These are phyloP conservation scores for Oreohelix idahoensis DNA, from an alignment of 1,140 invertebrate genomes.

Conservation along the genomic window DNA sequence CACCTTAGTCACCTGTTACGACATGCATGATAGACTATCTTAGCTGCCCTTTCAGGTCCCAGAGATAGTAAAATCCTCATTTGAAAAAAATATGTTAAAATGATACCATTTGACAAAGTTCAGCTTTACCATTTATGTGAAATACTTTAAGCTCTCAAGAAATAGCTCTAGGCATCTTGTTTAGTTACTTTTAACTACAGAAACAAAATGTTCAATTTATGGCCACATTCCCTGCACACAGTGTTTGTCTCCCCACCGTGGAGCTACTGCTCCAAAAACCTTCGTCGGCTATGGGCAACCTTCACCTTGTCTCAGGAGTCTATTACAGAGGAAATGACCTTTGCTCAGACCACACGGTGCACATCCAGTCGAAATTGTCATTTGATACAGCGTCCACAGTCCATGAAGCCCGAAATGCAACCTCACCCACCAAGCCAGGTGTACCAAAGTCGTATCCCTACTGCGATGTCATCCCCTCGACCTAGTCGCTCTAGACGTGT, in stretches of 20 bases:
- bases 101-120: too few species aligned
- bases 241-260: slow-evolving; percentile 21
- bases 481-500: neutral
- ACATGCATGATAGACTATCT: too few species aligned
- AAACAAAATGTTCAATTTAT: neutral
- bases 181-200: too few species aligned
- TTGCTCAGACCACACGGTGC: slow-evolving; percentile 40
- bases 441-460: slow-evolving; percentile 42
- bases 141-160: too few species aligned
- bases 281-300: slow-evolving; percentile 56
- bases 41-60: too few species aligned
- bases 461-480: slow-evolving; percentile 11
- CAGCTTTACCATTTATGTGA: too few species aligned
- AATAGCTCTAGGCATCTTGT: too few species aligned
- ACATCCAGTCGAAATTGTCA: slow-evolving; percentile 36
- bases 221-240: neutral
- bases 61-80: too few species aligned
- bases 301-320: slow-evolving; percentile 56
- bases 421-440: neutral
- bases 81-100: too few species aligned
- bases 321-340: slow-evolving; percentile 53
- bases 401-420: neutral
- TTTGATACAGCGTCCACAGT: neutral
- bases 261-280: slow-evolving; percentile 48
- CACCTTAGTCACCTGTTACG: too few species aligned